Conservation (phyloP, 2,888 invertebrate species). For the Aradus depressus region DNA sequence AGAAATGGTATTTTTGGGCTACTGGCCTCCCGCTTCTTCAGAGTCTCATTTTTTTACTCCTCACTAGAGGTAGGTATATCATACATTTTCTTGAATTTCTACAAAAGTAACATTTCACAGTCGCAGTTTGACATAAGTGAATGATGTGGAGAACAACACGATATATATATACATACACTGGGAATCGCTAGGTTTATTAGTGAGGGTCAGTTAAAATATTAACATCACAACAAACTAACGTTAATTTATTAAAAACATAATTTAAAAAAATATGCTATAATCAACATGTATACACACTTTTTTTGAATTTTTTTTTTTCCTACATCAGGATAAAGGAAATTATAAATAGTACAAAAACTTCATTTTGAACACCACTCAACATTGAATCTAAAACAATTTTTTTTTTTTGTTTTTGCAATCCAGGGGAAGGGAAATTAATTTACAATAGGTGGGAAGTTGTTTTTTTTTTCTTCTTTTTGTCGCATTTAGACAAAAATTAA, state of each 20-base stretch:
- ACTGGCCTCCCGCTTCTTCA: too few relatives aligned
- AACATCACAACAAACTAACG: slow-evolving; percentile 10
- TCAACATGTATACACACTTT: slow-evolving; percentile 23
- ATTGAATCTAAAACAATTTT: slow-evolving; percentile 7
- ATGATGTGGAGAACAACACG: too few relatives aligned
- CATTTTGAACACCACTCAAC: slow-evolving; percentile 1
- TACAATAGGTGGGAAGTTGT: slow-evolving; percentile 12
- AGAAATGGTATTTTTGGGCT: too few relatives aligned
- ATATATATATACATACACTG: too few relatives aligned
- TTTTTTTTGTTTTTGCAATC: slow-evolving; percentile 12
- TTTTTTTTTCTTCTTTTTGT: slow-evolving; percentile 11
- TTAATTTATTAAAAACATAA: slow-evolving; percentile 22
- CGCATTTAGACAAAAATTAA: slow-evolving; percentile 37
- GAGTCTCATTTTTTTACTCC: too few relatives aligned
- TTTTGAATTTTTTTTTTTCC: too few relatives aligned
- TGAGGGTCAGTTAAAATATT: too few relatives aligned
- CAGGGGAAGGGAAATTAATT: slow-evolving; percentile 14
- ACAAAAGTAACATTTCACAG: too few relatives aligned
- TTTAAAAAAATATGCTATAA: slow-evolving; percentile 22
- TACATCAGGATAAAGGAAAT: slow-evolving; percentile 13
- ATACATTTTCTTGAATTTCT: too few relatives aligned
- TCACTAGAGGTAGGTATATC: too few relatives aligned
- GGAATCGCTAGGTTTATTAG: too few relatives aligned
- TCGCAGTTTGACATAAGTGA: too few relatives aligned
- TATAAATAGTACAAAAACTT: slow-evolving; percentile 19